Base-by-base conservation (phyloP, 2,113 vertebrate genomes). In the Aptenodytes patagonicus region DNA sequence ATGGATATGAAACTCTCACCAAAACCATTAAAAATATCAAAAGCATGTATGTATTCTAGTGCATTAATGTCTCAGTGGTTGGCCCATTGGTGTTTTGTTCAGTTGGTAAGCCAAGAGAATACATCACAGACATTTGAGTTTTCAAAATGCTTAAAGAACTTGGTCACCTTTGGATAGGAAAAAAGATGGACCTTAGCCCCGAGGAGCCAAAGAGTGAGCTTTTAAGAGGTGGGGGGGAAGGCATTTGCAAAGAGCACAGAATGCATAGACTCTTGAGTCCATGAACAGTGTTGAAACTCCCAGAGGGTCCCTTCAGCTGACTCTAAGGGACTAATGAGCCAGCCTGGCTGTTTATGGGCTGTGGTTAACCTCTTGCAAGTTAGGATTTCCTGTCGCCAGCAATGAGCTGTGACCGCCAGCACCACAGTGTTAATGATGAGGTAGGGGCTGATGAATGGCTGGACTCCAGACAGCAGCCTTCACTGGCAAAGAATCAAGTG, bases 371-470 rank as follows among this genome's bases (percentile, higher is more conserved):
- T 96, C 96, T 96, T 97, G 92, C 95, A 95, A 97, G 95, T 89
- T 96, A 95, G 97, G 95, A 98, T 93, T 97, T 97, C 96, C 96
- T 98, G 95, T 96, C 85, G 29, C 97, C 97, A 96, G 95, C 93
- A 94, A 65, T 97, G 97, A 94, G 97, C 97, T 95, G 95, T 97
- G 94, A 96, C 97, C 94, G 87, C 96, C 88, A 95, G 96, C 90
- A 96, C 95, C 96, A 77, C 95, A 95, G 96, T 96, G 95, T 94
- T 96, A 94, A 94, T 95, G 96, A 89, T 86, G 90, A 97, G 95
- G 94, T 94, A 93, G 91, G 90, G 95, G 79, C 95, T 93, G 94
- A 93, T 95, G 92, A 93, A 95, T 98, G 98, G 97, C 98, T 44
- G 78, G 96, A 82, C 95, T 97, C 97, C 97, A 98, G 95, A 96